Conservation (phyloP, 2,888 invertebrate genomes). For the Ophion slaviceki region DNA sequence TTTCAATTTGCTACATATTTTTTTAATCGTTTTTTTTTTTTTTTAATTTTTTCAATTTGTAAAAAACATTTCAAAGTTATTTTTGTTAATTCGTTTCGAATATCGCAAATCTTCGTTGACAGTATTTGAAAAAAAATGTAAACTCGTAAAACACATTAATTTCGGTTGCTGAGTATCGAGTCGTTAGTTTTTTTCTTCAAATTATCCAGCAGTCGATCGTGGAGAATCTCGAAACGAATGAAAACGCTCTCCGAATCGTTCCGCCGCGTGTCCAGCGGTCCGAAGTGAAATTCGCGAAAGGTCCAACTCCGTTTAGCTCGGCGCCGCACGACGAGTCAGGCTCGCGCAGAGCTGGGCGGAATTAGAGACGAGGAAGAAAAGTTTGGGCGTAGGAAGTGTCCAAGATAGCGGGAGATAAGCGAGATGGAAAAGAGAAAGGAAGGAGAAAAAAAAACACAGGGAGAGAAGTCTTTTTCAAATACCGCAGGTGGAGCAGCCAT, state of each 20-base stretch:
- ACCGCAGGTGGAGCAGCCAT: conserved; percentile 83
- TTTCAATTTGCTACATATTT: no score
- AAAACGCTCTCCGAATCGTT: not conserved
- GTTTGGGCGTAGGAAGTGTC: conserved; percentile 16
- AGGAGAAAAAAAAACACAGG: conserved; percentile 49
- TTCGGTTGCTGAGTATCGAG: no score
- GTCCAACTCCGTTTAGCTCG: not conserved
- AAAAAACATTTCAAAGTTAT: no score
- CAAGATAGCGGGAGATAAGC: conserved; percentile 8
- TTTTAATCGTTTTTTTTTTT: no score
- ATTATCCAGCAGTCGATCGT: not conserved
- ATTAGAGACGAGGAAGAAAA: conserved; percentile 21
- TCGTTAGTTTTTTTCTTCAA: no score
- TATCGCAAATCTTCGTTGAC: no score
- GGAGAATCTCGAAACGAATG: not conserved
- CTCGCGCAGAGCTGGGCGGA: conserved; percentile 9
- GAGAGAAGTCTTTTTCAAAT: conserved; percentile 71
- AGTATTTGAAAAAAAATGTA: no score
- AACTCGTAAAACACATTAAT: no score
- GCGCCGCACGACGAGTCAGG: not conserved
- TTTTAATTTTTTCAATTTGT: no score
- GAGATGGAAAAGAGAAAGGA: conserved; percentile 33
- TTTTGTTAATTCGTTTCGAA: no score
- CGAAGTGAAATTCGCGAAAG: not conserved
- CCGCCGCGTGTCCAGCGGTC: not conserved